Evolutionary conservation across 2,797 vertebrate genomes (phyloP), one percentile per base, ranked within the genome.

Genomic region (Cyclura pinguis): DNA sequence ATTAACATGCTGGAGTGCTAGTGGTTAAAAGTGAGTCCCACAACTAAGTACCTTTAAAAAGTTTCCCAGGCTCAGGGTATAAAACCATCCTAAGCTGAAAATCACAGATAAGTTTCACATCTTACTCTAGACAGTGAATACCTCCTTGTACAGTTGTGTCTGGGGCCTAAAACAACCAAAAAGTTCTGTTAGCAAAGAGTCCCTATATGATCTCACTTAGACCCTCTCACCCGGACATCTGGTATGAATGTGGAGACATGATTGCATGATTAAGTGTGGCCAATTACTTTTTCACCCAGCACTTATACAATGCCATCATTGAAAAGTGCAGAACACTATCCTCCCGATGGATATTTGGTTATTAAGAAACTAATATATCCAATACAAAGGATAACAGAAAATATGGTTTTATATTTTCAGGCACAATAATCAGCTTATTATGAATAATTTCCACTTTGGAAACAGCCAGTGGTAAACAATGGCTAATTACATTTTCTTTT

Each of bases 401-500:
- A 42, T 0, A 0, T 47, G 47, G 13, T 55, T 91, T 80, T 81
- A 72, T 80, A 90, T 85, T 89, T 81, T 72, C 29, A 59, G 35
- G 16, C 80, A 90, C 87, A 88, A 84, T 42, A 91, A 83, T 29
- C 73, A 67, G 6, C 77, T 84, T 59, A 86, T 78, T 93, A 38
- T 57, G 22, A 84, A 80, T 42, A 82, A 42, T 87, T 91, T 90
- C 86, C 62, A 18, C 82, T 90, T 89, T 50, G 13, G 20, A 88
- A 87, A 74, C 85, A 73, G 83, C 80, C 72, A 52, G 78, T 13
- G 91, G 73, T 87, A 92, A 95, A 94, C 82, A 95, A 92, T 22
- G 90, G 62, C 91, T 72, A 86, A 74, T 85, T n/a, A 88, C 18
- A 62, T 90, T 94, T 94, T 92, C 88, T 3, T 93, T 94, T 93